Base-by-base conservation (phyloP, 1,140 invertebrate genomes). In the Calycopis cecrops region DNA sequence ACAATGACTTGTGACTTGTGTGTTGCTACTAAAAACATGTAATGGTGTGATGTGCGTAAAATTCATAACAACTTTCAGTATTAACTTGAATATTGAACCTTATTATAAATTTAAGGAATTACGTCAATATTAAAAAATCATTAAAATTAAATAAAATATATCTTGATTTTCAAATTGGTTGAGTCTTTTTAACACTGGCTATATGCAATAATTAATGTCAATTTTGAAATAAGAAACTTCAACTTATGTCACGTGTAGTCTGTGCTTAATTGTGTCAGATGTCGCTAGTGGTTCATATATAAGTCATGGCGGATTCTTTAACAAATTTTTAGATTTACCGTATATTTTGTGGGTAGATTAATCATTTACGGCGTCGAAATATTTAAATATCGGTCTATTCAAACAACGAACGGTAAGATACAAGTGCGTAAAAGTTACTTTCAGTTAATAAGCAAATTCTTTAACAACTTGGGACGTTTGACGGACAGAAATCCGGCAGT, bases 251-350 rank as follows among this genome's bases (percentile, higher is more conserved):
- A 86, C 83, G 80, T 84, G 83, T 85, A 65, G 62, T 69, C 57
- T 72, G 64, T 58, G 48, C 17, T 52, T 17, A 62, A 40, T 35
- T 56, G 60, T 80, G 70, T 73, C 76, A 83, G 83, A 86, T 85
- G 83, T 83, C 83, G 76, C 74, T 59, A 71, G 63, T 67, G 55
- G 52, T 67, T 71, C 67, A 76, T 69, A 59, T 57, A 65, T 71
- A 83, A 82, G 76, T 86, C 77, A 87, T 87, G 79, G 84, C 81
- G 81, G 77, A 85, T 82, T 74, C 79, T 79, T 78, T 76, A 67
- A 74, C 60, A 73, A 71, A 75, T 82, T 76, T 77, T 70, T 65
- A 73, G 62, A 74, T 76, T 76, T 75, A 71, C 54, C 65, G 67
- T 48, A 67, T 73, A 71, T 79, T 65, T 85, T 65, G 84, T 79